phyloP scores from a whole-genome alignment of 2,113 vertebrate genomes.

The Mystacornis crossleyi region DNA sequence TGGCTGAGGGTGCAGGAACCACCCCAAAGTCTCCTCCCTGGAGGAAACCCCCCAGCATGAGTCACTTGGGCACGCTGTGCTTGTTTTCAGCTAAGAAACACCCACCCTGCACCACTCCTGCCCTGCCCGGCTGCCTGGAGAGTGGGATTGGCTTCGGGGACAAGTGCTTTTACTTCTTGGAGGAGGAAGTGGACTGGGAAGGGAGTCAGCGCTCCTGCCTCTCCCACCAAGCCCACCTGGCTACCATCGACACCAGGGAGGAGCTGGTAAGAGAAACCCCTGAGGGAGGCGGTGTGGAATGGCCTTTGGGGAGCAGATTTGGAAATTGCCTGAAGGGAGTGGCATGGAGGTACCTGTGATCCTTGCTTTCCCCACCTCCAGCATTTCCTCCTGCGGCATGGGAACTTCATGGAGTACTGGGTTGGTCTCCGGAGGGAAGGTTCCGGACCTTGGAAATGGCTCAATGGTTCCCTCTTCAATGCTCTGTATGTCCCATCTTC shows the following conservation, averaged over 20 bases:
- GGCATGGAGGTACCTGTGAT: accelerated
- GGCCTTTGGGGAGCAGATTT: not conserved
- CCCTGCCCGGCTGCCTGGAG: not conserved
- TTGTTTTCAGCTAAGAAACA: not conserved
- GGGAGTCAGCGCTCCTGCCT: not conserved
- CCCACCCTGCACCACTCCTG: accelerated
- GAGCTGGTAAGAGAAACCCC: not conserved
- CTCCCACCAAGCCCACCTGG: not conserved
- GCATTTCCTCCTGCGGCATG: not conserved
- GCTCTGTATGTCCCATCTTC: not conserved
- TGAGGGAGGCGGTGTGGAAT: accelerated
- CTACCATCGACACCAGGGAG: not conserved
- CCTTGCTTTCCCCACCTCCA: not conserved
- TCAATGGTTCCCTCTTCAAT: not conserved
- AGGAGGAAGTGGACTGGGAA: not conserved
- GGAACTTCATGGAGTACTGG: not conserved
- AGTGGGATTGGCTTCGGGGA: accelerated
- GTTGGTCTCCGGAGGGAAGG: not conserved
- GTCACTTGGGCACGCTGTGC: accelerated
- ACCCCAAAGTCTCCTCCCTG: not conserved
- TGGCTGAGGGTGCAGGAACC: not conserved
- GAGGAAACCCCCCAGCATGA: not conserved
- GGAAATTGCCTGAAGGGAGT: not conserved
- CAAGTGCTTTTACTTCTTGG: constrained; percentile 22
- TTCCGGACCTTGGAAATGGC: not conserved